Percentiles rank a stretch among this genome's conserved stretches.
Evolutionary conservation across 2,113 vertebrate genomes (phyloP).

Genomic region (Suncus etruscus): DNA sequence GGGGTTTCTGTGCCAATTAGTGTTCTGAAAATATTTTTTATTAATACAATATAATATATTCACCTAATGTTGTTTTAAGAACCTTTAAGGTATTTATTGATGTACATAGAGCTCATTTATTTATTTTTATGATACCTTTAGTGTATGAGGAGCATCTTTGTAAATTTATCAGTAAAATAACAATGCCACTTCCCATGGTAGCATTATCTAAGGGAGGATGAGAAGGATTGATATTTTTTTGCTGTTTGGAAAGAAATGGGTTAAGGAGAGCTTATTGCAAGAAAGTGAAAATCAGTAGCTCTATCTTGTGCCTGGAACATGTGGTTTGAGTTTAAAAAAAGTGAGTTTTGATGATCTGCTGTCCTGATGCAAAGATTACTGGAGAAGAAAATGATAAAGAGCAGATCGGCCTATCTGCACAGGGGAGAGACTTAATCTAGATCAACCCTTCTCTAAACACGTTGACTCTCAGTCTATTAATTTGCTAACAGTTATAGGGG

Average conservation of each 20-base stretch:
- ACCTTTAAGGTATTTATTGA: constrained; percentile 44
- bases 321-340: neutral
- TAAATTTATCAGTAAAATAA: constrained; percentile 18
- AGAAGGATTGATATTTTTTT: neutral
- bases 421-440: neutral
- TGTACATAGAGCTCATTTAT: neutral
- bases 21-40: constrained; percentile 47
- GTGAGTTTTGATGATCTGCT: neutral
- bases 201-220: neutral
- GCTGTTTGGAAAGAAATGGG: constrained; percentile 13
- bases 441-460: neutral
- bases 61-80: constrained; percentile 51
- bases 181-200: neutral
- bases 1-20: constrained; percentile 45
- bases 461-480: neutral
- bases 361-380: neutral
- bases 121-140: constrained; percentile 45
- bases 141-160: neutral
- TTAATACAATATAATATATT: neutral
- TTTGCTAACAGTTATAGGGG: neutral
- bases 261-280: neutral
- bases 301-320: neutral
- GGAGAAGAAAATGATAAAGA: neutral
- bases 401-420: neutral
- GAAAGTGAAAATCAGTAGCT: neutral